These are phyloP conservation scores for Venturia canescens DNA, from an alignment of 1,140 invertebrate genomes.

Conservation along the genomic window DNA sequence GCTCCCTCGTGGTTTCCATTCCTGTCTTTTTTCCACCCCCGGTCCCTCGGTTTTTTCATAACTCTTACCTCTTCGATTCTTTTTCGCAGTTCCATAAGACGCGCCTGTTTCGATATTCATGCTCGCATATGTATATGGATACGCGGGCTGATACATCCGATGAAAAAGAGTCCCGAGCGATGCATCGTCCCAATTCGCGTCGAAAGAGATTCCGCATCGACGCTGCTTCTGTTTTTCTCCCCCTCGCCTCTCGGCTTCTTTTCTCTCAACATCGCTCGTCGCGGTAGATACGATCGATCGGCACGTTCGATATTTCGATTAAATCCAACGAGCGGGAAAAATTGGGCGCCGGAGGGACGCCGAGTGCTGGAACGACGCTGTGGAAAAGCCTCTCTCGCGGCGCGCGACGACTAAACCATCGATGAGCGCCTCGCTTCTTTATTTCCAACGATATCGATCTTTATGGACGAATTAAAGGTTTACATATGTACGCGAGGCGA, in stretches of 20 bases:
- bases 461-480: background rate
- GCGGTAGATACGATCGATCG: slow-evolving; percentile 20
- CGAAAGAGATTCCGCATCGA: slow-evolving; percentile 27
- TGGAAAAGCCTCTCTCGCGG: background rate
- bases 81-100: background rate
- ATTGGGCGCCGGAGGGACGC: background rate
- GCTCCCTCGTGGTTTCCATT: slow-evolving; percentile 30
- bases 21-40: background rate
- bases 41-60: background rate
- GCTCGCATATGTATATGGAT: background rate
- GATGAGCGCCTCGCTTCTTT: slow-evolving; percentile 30
- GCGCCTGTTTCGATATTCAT: slow-evolving; percentile 29
- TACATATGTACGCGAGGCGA: background rate
- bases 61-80: slow-evolving; percentile 56
- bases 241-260: background rate
- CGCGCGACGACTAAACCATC: slow-evolving; percentile 8
- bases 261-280: slow-evolving; percentile 4
- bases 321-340: slow-evolving; percentile 38
- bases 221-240: background rate
- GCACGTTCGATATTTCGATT: slow-evolving; percentile 32
- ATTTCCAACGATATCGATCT: background rate
- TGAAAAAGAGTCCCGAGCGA: slow-evolving; percentile 20
- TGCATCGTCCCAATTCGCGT: slow-evolving; percentile 41
- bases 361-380: slow-evolving; percentile 12
- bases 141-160: slow-evolving; percentile 15